Evolutionary conservation across 2,888 invertebrate genomes (phyloP).

Genomic region (Invenusta paracnida): DNA sequence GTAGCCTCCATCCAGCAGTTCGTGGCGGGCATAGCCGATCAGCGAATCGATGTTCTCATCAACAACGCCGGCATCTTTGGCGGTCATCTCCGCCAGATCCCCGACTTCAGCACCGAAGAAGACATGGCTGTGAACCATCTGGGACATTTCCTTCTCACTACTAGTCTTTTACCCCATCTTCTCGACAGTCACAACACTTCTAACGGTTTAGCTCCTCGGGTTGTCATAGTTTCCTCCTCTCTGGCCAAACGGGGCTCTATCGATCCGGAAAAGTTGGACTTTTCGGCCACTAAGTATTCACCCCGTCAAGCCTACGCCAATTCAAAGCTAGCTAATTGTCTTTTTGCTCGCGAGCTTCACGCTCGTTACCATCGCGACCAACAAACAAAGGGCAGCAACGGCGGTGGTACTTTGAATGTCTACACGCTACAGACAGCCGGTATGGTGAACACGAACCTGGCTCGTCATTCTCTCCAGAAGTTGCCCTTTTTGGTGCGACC

Average conservation of each 20-base stretch:
- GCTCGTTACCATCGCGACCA: not conserved
- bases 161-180: conserved; percentile 52
- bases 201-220: not conserved
- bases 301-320: conserved; percentile 27
- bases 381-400: not conserved
- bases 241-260: conserved; percentile 8
- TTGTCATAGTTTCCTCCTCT: conserved; percentile 33
- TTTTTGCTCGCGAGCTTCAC: conserved; percentile 31
- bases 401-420: conserved; percentile 25
- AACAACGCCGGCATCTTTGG: conserved; percentile 57
- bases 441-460: conserved; percentile 35
- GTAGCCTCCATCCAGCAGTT: conserved; percentile 14
- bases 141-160: conserved; percentile 58
- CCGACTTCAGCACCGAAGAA: conserved; percentile 51
- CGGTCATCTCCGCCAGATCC: conserved; percentile 43
- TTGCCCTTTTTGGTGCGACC: conserved; percentile 22
- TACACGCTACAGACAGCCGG: conserved; percentile 33
- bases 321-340: conserved; percentile 32
- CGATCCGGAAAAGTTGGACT: conserved; percentile 28
- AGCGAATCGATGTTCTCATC: conserved; percentile 55
- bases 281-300: not conserved
- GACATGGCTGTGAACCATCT: conserved; percentile 59
- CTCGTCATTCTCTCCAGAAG: conserved; percentile 21
- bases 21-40: not conserved
- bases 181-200: not conserved